Evolutionary conservation across 2,113 vertebrate species (phyloP).

Genomic region (Nothobranchius kuhntae): DNA sequence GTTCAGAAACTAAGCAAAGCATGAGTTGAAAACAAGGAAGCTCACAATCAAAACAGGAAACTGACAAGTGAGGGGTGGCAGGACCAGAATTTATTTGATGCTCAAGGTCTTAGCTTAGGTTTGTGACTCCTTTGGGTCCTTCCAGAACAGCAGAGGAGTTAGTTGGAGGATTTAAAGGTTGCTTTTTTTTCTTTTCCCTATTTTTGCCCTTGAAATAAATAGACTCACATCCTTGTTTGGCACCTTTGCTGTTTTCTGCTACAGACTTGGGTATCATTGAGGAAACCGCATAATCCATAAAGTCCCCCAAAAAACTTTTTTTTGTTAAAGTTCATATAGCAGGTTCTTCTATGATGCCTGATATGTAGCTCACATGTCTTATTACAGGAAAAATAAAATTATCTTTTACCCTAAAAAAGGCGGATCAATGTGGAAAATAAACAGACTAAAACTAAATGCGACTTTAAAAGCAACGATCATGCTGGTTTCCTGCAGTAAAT

Average conservation of each 20-base stretch:
- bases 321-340: not conserved
- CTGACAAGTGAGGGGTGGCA: not conserved
- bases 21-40: not conserved
- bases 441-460: conserved; percentile 18
- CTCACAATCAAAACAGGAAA: not conserved
- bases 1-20: not conserved
- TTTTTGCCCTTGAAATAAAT: not conserved
- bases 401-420: not conserved
- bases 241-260: not conserved
- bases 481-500: conserved; percentile 41
- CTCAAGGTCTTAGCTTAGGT: not conserved
- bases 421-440: not conserved
- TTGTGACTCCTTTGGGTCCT: not conserved
- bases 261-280: not conserved
- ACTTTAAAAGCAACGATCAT: conserved; percentile 25
- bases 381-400: not conserved
- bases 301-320: not conserved
- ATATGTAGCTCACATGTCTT: not conserved
- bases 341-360: not conserved
- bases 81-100: not conserved
- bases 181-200: not conserved
- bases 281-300: not conserved
- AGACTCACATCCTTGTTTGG: not conserved
- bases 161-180: not conserved
- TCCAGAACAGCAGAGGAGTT: not conserved